Conservation (phyloP, 2,888 invertebrate species). For the Temnothorax unifasciatus region DNA sequence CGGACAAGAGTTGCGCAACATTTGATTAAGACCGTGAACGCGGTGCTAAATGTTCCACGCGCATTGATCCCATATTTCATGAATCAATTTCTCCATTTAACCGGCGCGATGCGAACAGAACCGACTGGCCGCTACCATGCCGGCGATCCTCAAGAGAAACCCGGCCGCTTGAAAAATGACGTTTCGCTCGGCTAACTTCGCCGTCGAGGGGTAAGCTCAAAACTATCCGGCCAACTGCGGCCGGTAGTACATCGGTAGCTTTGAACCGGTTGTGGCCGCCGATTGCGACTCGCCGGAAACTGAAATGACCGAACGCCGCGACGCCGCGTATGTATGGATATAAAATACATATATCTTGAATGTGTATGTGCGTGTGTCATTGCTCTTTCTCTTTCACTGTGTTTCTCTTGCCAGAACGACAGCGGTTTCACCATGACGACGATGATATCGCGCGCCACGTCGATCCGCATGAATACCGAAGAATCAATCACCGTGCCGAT, state of each 20-base stretch:
- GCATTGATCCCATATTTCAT: slow-evolving; percentile 62
- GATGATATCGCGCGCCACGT: slow-evolving; percentile 75
- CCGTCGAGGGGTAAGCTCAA: slow-evolving; percentile 38
- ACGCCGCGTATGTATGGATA: background rate
- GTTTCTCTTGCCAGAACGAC: slow-evolving; percentile 52
- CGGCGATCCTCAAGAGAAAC: slow-evolving; percentile 40
- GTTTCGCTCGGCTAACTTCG: slow-evolving; percentile 67
- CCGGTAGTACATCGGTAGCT: slow-evolving; percentile 67
- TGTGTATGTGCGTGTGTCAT: background rate
- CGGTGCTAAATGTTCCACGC: slow-evolving; percentile 46
- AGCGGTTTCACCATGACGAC: slow-evolving; percentile 70
- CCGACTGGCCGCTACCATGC: slow-evolving; percentile 30
- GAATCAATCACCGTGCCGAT: slow-evolving; percentile 79
- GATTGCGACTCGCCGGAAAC: slow-evolving; percentile 53
- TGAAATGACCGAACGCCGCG: slow-evolving; percentile 22
- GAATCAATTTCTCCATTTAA: slow-evolving; percentile 67
- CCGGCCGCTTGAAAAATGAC: slow-evolving; percentile 66
- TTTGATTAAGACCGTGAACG: slow-evolving; percentile 54
- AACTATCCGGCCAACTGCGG: slow-evolving; percentile 32
- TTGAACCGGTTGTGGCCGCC: slow-evolving; percentile 62
- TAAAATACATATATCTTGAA: background rate
- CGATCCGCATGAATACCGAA: slow-evolving; percentile 77
- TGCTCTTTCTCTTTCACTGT: slow-evolving; percentile 24
- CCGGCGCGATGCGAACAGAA: slow-evolving; percentile 46
- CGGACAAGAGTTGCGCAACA: slow-evolving; percentile 38